These are phyloP conservation scores for Gambelia wislizenii DNA, from an alignment of 2,797 vertebrate genomes.

Conservation along the genomic window DNA sequence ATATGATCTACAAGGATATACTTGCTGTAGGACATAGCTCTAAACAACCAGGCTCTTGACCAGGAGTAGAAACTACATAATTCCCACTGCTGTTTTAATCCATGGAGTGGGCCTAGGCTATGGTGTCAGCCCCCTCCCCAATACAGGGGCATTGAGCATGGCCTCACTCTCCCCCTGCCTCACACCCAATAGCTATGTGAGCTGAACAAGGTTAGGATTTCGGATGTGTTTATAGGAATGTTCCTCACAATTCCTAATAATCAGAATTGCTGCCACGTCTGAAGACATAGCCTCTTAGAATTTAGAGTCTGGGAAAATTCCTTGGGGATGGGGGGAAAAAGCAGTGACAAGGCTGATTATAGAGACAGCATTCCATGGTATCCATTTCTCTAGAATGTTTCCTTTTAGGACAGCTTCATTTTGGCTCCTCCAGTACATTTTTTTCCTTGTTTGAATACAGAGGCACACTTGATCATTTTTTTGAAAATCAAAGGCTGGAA, in stretches of 20 bases:
- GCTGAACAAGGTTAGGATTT: no score
- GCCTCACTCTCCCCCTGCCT: no score
- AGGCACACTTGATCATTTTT: constrained; percentile 17
- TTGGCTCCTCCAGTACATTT: background rate
- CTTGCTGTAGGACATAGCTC: background rate
- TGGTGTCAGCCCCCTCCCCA: background rate
- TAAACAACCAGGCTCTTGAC: background rate
- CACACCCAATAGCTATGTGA: no score
- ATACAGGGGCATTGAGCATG: background rate
- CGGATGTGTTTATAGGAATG: no score
- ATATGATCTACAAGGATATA: background rate
- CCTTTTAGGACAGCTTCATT: constrained; percentile 19
- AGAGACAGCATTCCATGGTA: background rate
- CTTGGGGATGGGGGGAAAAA: background rate
- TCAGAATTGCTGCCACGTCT: constrained; percentile 4
- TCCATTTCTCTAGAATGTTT: constrained; percentile 34
- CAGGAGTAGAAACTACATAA: no score
- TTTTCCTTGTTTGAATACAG: background rate
- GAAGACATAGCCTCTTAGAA: background rate
- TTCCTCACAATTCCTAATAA: background rate
- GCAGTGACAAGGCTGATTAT: background rate
- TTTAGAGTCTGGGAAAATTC: constrained; percentile 28
- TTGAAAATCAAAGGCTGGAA: constrained; percentile 10
- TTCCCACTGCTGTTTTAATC: background rate
- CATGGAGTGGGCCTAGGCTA: background rate